phyloP scores from a whole-genome alignment of 2,113 vertebrate genomes.

The Panthera leo region DNA sequence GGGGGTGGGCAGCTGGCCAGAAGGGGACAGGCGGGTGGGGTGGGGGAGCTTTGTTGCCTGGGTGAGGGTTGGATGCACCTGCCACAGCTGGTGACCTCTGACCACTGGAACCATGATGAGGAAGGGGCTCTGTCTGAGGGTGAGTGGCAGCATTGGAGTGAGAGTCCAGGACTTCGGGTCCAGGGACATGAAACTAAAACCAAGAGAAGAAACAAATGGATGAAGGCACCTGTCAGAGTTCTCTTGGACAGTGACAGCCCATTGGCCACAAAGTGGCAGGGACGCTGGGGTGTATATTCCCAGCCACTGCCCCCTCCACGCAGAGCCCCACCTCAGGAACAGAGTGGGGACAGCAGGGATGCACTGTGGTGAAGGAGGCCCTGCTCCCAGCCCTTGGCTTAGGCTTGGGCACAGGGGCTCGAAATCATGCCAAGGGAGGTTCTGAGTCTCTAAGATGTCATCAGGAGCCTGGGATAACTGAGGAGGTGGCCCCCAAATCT shows the following conservation, averaged over 20 bases:
- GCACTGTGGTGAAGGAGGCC: background rate
- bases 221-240: background rate
- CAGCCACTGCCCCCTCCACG: background rate
- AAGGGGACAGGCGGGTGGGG: background rate
- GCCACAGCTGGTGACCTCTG: background rate
- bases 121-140: background rate
- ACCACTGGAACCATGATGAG: background rate
- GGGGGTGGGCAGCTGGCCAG: background rate
- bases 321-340: background rate
- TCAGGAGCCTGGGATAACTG: background rate
- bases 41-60: background rate
- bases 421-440: accelerated
- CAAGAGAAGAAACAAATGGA: background rate
- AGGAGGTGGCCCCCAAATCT: background rate
- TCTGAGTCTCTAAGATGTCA: background rate
- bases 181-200: background rate
- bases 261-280: background rate
- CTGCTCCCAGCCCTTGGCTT: background rate
- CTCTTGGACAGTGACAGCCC: background rate
- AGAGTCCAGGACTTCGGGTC: background rate
- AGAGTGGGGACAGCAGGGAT: background rate
- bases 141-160: background rate
- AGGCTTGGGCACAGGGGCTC: background rate
- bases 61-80: conserved; percentile 9
- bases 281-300: background rate